phyloP scores from a whole-genome alignment of 2,888 invertebrate species.

The Proisotoma minuta region DNA sequence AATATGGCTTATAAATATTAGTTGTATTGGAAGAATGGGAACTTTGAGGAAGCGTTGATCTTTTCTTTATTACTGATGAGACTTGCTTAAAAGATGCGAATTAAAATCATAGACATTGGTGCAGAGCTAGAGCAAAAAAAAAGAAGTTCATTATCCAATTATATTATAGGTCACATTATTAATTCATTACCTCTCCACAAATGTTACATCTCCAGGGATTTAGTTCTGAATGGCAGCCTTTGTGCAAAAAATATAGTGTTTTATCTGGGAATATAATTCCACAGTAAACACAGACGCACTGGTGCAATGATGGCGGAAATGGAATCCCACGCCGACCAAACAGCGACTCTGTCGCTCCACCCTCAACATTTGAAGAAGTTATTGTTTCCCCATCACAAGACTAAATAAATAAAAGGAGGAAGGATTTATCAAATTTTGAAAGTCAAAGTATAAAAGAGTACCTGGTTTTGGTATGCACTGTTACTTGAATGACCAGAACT shows the following conservation, averaged over 20 bases:
- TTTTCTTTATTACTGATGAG: constrained; percentile 74
- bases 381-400: constrained; percentile 51
- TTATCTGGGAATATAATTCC: constrained; percentile 92
- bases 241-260: constrained; percentile 93
- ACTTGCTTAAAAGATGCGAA: constrained; percentile 88
- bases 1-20: too few relatives aligned
- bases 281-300: constrained; percentile 87
- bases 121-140: too few relatives aligned
- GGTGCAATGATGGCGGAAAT: constrained; percentile 49
- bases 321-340: constrained; percentile 38
- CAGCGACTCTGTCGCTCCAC: constrained; percentile 38
- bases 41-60: too few relatives aligned
- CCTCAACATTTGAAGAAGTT: constrained; percentile 43
- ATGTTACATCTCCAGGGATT: constrained; percentile 98
- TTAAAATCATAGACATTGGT: constrained; percentile 95
- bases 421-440: neutral
- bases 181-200: too few relatives aligned
- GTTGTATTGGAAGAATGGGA: too few relatives aligned
- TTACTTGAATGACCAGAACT: constrained; percentile 35
- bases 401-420: constrained; percentile 32
- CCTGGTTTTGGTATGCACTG: constrained; percentile 32
- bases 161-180: too few relatives aligned
- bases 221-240: constrained; percentile 94
- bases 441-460: too few relatives aligned
- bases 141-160: too few relatives aligned